Evolutionary conservation across 2,888 invertebrate species (phyloP), one percentile per base, ranked within the genome.

Genomic region (Plutella xylostella): DNA sequence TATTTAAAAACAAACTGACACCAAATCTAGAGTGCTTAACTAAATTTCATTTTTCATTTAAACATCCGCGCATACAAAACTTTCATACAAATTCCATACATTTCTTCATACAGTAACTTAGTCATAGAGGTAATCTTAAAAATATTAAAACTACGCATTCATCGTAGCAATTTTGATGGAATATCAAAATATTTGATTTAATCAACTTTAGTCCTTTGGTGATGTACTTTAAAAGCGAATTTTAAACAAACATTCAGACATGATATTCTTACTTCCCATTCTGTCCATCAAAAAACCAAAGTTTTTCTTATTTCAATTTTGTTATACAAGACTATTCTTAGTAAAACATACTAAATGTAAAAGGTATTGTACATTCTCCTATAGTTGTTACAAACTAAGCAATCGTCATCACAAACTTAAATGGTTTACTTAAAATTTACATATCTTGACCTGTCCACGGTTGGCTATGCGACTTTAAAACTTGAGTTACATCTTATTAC

Each of bases 1-100:
- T 63, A 57, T 60, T 55, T 51, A 19, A 37, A 22, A 49, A 53
- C 57, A 53, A 52, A 54, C 51, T 54, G 49, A 54, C 53, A 54
- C 61, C n/a, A n/a, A n/a, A n/a, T n/a, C n/a, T n/a, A 56, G 58
- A 54, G 56, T 54, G 52, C 61, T 54, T 63, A 63, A 55, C 60
- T 58, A 62, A 44, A 54, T 48, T 40, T 55, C 56, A 69, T 70
- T 71, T 61, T 69, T 69, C 70, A 72, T 55, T 56, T 54, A 61
- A 59, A 43, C 5, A 17, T 17, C 25, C 11, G 15, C n/a, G 11
- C 25, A 25, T 25, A 39, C 39, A 39, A 22, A 22, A 25, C 39
- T 14, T 28, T 18, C 37, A 37, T 37, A 37, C 37, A 2, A 3
- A 19, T 7, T n/a, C 19, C 19, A 20, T 37, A 37, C 39, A 40